Percentiles rank a stretch among this genome's conserved stretches.
Conservation (phyloP, 2,797 vertebrate species). For the Leucoraja ocellata region DNA sequence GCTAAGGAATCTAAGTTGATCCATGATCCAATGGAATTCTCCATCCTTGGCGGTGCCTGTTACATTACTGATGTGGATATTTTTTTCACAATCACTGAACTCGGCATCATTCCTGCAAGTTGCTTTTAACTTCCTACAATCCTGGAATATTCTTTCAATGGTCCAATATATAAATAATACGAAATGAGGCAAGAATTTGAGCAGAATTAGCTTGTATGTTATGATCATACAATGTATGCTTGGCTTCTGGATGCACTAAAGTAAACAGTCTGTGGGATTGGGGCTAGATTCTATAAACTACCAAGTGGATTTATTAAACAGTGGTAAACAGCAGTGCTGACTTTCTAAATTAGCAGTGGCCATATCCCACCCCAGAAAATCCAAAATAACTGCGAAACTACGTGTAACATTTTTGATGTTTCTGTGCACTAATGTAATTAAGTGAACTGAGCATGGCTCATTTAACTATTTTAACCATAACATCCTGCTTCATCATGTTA, state of each 20-base stretch:
- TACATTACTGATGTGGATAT: background rate
- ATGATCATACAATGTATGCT: background rate
- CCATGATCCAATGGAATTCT: background rate
- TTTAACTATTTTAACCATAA: background rate
- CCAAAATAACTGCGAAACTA: background rate
- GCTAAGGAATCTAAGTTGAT: background rate
- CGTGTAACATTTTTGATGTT: background rate
- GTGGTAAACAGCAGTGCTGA: background rate
- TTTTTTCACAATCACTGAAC: background rate
- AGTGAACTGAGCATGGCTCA: background rate
- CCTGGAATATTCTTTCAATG: background rate
- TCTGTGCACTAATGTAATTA: too few species aligned
- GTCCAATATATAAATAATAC: background rate
- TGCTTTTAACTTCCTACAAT: background rate
- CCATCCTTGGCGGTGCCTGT: background rate
- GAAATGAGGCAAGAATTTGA: background rate
- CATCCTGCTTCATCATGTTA: background rate
- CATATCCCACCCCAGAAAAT: background rate
- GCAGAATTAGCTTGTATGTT: background rate
- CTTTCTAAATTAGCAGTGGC: background rate
- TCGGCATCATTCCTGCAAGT: background rate
- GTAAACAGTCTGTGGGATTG: background rate
- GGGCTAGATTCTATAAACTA: background rate
- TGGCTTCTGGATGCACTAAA: background rate
- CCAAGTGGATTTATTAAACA: background rate